Evolutionary conservation across 2,113 vertebrate species (phyloP).

Genomic region (Cromileptes altivelis): DNA sequence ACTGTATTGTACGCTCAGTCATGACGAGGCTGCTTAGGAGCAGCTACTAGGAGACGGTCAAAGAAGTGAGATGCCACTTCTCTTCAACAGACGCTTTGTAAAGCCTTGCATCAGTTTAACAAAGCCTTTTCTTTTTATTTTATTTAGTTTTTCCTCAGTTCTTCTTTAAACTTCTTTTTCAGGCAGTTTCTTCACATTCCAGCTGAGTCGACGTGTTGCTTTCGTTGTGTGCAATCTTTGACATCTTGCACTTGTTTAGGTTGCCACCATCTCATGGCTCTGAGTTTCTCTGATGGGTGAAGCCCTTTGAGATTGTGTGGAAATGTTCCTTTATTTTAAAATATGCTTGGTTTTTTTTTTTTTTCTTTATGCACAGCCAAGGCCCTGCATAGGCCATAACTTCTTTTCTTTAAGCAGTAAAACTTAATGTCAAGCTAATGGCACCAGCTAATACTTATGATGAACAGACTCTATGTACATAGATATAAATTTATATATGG

Average conservation of each 20-base stretch:
- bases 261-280: conserved; percentile 19
- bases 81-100: conserved; percentile 22
- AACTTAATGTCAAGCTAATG: conserved; percentile 73
- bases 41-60: conserved; percentile 2
- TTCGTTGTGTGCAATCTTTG: conserved; percentile 55
- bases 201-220: conserved; percentile 8
- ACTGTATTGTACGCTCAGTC: conserved; percentile 30
- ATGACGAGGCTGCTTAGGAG: background rate
- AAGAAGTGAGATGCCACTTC: background rate
- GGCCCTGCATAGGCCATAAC: conserved; percentile 66
- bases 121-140: conserved; percentile 27
- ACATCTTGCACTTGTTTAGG: conserved; percentile 63
- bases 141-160: background rate
- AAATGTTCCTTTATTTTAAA: conserved; percentile 48
- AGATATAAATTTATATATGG: conserved; percentile 83
- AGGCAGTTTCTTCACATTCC: conserved; percentile 9
- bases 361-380: conserved; percentile 62
- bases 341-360: conserved; percentile 47
- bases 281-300: conserved; percentile 17
- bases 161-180: conserved; percentile 10
- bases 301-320: conserved; percentile 67
- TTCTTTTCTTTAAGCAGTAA: conserved; percentile 72
- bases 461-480: conserved; percentile 77
- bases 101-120: conserved; percentile 42
- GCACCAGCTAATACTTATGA: conserved; percentile 80